Evolutionary conservation across 2,888 invertebrate species (phyloP).

Genomic region (Drosophila fulvimacula): DNA sequence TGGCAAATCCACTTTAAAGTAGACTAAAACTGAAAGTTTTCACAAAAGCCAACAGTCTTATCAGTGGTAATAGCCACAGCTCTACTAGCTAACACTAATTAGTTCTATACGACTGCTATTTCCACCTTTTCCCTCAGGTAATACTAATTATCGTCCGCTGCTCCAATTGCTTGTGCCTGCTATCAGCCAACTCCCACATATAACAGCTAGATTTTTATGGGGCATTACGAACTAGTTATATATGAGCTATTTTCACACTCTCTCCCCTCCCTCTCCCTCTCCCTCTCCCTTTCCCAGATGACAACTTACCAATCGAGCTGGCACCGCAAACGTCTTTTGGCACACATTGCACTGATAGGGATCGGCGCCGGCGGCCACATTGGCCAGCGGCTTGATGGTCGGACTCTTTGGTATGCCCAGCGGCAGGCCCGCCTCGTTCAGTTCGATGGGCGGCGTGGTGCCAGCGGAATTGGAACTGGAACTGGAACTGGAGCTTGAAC

Average conservation of each 20-base stretch:
- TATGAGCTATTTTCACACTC: background rate
- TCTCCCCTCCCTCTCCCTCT: background rate
- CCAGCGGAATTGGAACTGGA: slow-evolving; percentile 5
- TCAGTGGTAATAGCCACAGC: background rate
- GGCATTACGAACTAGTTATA: background rate
- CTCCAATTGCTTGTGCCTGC: background rate
- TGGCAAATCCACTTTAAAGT: too few relatives aligned
- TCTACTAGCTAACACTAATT: background rate
- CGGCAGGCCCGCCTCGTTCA: slow-evolving; percentile 68
- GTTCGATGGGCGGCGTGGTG: slow-evolving; percentile 54
- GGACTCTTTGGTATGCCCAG: slow-evolving; percentile 83
- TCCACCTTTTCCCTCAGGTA: background rate
- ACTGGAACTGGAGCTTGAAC: background rate
- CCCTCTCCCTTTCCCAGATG: background rate
- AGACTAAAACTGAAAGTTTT: too few relatives aligned
- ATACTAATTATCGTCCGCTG: background rate
- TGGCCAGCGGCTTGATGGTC: slow-evolving; percentile 79
- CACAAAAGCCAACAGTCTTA: too few relatives aligned
- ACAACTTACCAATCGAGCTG: slow-evolving; percentile 89
- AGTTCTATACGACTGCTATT: background rate
- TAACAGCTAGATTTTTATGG: background rate
- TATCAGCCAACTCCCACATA: background rate
- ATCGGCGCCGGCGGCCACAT: slow-evolving; percentile 86
- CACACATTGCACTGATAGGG: slow-evolving; percentile 96
- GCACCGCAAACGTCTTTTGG: slow-evolving; percentile 95